Base-by-base conservation (phyloP, 1,140 invertebrate species). In the Batillaria attramentaria region DNA sequence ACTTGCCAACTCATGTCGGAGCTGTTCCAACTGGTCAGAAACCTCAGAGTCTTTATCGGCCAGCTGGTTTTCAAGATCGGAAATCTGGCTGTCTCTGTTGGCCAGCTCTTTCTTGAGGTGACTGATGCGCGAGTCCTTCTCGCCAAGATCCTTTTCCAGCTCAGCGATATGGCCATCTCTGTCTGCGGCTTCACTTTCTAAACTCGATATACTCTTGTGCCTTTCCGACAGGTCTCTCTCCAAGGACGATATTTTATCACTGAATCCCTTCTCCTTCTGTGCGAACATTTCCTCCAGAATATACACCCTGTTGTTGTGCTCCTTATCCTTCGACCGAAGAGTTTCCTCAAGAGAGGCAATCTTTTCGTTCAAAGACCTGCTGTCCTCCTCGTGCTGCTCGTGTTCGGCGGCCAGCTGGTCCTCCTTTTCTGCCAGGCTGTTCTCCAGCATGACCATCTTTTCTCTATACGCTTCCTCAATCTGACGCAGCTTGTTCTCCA, bases 401-500 rank as follows among this genome's bases (percentile, higher is more conserved):
- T 75, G 33, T 24, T 75, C n/a, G 13, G 50, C 54, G 8, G 2
- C 41, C 37, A 62, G 73, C 37, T 50, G 24, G 28, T 50, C 28
- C 39, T 62, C 31, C 2, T 50, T 57, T 35, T 42, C 73, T 13
- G 54, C 31, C 6, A 75, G 57, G 24, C 57, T 62, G 20, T 50
- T 5, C 39, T 75, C 73, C n/a, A 75, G 54, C 33, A 66, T 41
- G 16, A 65, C 72, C 24, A 79, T 72, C 57, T 79, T 79, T n/a
- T 79, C 72, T 16, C 73, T 43, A 20, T 79, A 62, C 39, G 78
- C 80, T 54, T 78, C 80, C 73, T 81, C 80, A 35, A 79, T 81
- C 42, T 81, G 77, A 16, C 66, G 65, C 46, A 81, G 68, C 54
- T 81, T 81, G 41, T 57, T 69, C 72, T 75, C 72, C 31, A 81